A percentile compares a stretch with the other conserved stretches of the same genome.
These are phyloP conservation scores for Cathartes aura DNA, from an alignment of 2,113 vertebrate genomes.

Conservation along the genomic window DNA sequence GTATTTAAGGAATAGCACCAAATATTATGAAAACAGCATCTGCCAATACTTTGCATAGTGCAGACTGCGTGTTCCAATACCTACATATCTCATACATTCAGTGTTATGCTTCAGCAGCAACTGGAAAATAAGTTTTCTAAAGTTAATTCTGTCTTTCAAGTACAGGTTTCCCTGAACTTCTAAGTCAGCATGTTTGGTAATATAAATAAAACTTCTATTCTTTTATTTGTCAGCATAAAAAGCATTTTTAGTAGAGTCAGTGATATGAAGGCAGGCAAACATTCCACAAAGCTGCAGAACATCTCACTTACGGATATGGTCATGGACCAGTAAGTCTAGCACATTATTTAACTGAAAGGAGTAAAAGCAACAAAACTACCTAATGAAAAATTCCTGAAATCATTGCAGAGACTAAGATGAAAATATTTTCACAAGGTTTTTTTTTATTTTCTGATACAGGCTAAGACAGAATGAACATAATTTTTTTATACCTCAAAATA, in stretches of 20 bases:
- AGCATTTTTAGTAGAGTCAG: not conserved
- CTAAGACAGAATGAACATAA: not conserved
- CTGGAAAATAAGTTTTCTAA: not conserved
- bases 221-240: not conserved
- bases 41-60: not conserved
- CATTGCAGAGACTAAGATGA: not conserved
- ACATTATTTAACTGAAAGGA: not conserved
- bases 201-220: not conserved
- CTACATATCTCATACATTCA: not conserved
- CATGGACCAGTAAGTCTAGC: not conserved
- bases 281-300: not conserved
- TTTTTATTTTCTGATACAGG: not conserved
- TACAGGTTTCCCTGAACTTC: not conserved
- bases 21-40: not conserved
- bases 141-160: not conserved
- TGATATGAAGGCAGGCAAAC: not conserved
- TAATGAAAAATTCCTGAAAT: not conserved
- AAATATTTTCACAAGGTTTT: not conserved
- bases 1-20: not conserved
- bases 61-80: not conserved
- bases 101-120: not conserved
- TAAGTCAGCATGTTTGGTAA: not conserved
- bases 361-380: not conserved
- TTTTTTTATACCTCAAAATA: not conserved
- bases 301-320: not conserved